phyloP scores from a whole-genome alignment of 2,113 vertebrate species.

The Podarcis raffonei region DNA sequence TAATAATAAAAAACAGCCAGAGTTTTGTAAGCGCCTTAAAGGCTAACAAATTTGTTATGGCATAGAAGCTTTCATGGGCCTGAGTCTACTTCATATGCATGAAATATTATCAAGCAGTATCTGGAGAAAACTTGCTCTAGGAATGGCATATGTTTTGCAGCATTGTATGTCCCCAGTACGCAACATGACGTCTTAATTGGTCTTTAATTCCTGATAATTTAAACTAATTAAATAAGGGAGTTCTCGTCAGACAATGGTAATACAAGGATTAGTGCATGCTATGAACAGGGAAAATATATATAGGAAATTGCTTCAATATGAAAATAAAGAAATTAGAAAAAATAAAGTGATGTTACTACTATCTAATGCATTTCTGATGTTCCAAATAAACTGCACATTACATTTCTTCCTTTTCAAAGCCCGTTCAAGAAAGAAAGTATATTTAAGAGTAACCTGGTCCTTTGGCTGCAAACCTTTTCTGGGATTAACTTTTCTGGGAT shows the following conservation, averaged over 20 bases:
- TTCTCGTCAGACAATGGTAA: not conserved
- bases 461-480: too few relatives aligned
- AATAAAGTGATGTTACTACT: too few relatives aligned
- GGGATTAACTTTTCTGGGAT: too few relatives aligned
- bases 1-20: not conserved
- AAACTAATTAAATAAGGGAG: not conserved
- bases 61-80: not conserved
- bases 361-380: too few relatives aligned
- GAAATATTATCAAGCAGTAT: not conserved
- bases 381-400: too few relatives aligned
- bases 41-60: not conserved
- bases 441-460: not conserved
- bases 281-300: not conserved
- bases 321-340: not conserved
- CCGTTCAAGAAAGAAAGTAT: too few relatives aligned
- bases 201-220: not conserved
- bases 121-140: not conserved
- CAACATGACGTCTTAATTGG: not conserved
- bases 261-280: not conserved
- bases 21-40: not conserved
- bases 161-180: not conserved
- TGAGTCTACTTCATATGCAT: not conserved
- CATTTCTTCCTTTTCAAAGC: not conserved
- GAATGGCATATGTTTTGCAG: not conserved
- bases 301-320: not conserved